phyloP scores from a whole-genome alignment of 1,140 invertebrate genomes.

The Anastatus disparis region DNA sequence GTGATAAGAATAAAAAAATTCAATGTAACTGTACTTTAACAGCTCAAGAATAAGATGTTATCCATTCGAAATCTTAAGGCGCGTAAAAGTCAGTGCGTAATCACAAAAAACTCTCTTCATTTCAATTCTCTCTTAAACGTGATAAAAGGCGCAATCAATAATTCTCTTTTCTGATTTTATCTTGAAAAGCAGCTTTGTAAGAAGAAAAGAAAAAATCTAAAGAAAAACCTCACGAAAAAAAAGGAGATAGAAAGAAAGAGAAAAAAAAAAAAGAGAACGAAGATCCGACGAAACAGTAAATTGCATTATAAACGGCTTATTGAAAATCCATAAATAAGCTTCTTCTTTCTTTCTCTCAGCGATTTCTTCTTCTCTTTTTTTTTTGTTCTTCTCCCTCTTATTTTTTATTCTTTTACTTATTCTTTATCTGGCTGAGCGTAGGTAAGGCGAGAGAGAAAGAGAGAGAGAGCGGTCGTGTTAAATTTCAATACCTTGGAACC shows the following conservation, averaged over 20 bases:
- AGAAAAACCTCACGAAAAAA: background rate
- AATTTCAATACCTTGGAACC: conserved; percentile 19
- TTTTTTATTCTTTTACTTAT: too few species aligned
- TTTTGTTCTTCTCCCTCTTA: background rate
- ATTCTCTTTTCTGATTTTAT: too few species aligned
- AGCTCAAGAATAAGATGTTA: background rate
- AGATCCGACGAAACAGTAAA: conserved; percentile 12
- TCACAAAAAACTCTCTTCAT: background rate
- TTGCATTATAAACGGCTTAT: conserved; percentile 36
- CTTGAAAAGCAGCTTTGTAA: too few species aligned
- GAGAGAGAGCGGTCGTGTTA: too few species aligned
- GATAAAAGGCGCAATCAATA: conserved; percentile 3
- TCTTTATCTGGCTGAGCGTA: too few species aligned
- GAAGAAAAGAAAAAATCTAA: background rate
- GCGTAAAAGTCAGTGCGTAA: background rate
- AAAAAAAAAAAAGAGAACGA: background rate
- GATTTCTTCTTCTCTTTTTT: conserved; percentile 18
- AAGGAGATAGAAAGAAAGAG: background rate
- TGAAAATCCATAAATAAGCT: conserved; percentile 38
- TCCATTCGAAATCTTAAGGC: background rate
- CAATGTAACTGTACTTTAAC: too few species aligned
- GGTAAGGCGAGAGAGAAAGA: too few species aligned
- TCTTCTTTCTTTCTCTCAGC: background rate
- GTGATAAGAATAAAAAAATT: too few species aligned
- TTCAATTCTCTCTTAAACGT: conserved; percentile 4